Conservation (phyloP, 2,113 vertebrate genomes). For the Pollachius pollachius region DNA sequence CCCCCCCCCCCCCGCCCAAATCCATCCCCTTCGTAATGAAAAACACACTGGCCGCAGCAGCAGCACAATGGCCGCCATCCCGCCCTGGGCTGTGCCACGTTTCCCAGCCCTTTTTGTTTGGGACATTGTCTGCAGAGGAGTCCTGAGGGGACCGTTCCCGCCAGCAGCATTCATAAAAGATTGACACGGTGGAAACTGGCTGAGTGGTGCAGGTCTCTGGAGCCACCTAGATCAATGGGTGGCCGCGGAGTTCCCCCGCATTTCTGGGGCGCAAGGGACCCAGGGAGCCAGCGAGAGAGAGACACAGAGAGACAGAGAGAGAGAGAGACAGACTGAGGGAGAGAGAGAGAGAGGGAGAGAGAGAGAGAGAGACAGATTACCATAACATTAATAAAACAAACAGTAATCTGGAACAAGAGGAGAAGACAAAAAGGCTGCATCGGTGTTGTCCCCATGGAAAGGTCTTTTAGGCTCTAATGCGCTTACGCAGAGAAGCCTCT, state of each 20-base stretch:
- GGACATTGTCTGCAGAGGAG: slow-evolving; percentile 41
- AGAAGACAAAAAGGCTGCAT: slow-evolving; percentile 64
- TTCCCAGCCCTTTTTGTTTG: slow-evolving; percentile 51
- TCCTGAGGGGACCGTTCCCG: slow-evolving; percentile 49
- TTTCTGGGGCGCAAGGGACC: slow-evolving; percentile 13
- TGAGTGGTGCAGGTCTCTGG: slow-evolving; percentile 57
- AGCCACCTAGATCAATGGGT: slow-evolving; percentile 57
- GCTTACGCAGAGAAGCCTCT: slow-evolving; percentile 4
- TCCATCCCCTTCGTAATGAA: slow-evolving; percentile 31
- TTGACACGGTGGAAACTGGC: slow-evolving; percentile 52
- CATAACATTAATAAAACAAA: slow-evolving; percentile 71
- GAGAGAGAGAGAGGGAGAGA: slow-evolving; percentile 19
- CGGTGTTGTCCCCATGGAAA: slow-evolving; percentile 57
- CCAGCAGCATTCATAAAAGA: slow-evolving; percentile 59
- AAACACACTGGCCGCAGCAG: slow-evolving; percentile 34
- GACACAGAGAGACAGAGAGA: too few relatives aligned
- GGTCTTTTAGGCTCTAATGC: slow-evolving; percentile 17
- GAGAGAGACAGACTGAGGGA: too few relatives aligned
- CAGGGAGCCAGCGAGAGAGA: background rate
- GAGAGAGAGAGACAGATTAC: slow-evolving; percentile 57
- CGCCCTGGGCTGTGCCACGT: slow-evolving; percentile 6
- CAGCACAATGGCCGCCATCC: slow-evolving; percentile 17
- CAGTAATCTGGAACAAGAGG: slow-evolving; percentile 65
- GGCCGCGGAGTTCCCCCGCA: slow-evolving; percentile 50
- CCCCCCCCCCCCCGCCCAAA: too few relatives aligned